Conservation (phyloP, 2,797 vertebrate genomes). For the Cynodonichthys magdalenae region DNA sequence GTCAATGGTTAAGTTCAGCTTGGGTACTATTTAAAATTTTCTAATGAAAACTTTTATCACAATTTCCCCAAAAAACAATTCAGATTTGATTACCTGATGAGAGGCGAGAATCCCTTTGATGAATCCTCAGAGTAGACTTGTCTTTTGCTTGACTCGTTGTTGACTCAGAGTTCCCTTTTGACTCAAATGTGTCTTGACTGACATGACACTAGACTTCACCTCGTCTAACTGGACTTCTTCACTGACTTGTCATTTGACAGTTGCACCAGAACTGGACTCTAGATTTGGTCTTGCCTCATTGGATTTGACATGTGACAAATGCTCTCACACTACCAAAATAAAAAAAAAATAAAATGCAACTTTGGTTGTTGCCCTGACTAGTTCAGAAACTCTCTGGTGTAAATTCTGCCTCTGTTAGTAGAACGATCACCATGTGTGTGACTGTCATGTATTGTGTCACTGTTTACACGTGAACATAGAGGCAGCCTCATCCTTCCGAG, state of each 20-base stretch:
- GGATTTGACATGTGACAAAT: slow-evolving; percentile 5
- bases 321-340: background rate
- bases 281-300: background rate
- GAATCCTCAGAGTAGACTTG: background rate
- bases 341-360: background rate
- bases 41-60: too few species aligned
- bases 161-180: background rate
- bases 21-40: too few species aligned
- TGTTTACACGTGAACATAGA: slow-evolving; percentile 10
- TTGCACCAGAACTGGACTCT: background rate
- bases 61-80: too few species aligned
- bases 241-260: background rate
- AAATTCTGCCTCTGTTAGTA: background rate
- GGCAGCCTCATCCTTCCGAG: slow-evolving; percentile 20
- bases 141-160: background rate
- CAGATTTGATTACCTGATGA: background rate
- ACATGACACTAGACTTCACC: slow-evolving; percentile 3
- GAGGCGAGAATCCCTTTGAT: background rate
- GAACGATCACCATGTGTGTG: background rate
- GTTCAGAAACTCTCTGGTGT: slow-evolving; percentile 1
- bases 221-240: background rate
- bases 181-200: background rate
- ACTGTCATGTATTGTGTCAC: slow-evolving; percentile 21
- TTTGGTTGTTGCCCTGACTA: background rate
- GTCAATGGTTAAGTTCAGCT: too few species aligned